phyloP scores from a whole-genome alignment of 1,140 invertebrate genomes.

The Penaeus indicus region DNA sequence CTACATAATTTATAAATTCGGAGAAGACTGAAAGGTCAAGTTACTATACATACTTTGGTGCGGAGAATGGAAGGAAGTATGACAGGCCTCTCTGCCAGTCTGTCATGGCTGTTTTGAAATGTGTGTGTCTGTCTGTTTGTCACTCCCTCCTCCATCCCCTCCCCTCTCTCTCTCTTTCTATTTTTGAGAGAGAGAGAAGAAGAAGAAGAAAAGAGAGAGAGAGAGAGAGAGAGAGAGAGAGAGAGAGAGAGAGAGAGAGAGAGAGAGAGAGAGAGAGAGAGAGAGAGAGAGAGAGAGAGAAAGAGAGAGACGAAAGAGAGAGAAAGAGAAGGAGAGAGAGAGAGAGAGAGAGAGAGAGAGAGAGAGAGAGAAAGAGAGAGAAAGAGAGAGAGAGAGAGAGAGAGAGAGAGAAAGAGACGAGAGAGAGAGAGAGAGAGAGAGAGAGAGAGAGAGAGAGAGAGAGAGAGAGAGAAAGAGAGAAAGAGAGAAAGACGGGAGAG shows the following conservation, averaged over 20 bases:
- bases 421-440: too few species aligned
- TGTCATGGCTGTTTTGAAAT: too few species aligned
- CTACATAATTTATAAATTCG: too few species aligned
- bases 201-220: background rate
- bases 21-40: too few species aligned
- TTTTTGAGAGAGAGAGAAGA: background rate
- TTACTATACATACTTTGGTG: too few species aligned
- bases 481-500: background rate
- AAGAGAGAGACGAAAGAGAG: background rate
- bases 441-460: too few species aligned
- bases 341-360: background rate
- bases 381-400: background rate
- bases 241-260: background rate
- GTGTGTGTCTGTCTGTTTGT: background rate
- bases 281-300: background rate
- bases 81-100: too few species aligned
- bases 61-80: too few species aligned
- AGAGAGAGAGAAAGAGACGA: background rate
- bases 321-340: background rate
- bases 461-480: background rate
- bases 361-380: background rate
- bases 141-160: background rate
- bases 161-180: background rate
- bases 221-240: background rate
- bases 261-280: background rate